Evolutionary conservation across 2,797 vertebrate species (phyloP).

Genomic region (Apodemus agrarius): DNA sequence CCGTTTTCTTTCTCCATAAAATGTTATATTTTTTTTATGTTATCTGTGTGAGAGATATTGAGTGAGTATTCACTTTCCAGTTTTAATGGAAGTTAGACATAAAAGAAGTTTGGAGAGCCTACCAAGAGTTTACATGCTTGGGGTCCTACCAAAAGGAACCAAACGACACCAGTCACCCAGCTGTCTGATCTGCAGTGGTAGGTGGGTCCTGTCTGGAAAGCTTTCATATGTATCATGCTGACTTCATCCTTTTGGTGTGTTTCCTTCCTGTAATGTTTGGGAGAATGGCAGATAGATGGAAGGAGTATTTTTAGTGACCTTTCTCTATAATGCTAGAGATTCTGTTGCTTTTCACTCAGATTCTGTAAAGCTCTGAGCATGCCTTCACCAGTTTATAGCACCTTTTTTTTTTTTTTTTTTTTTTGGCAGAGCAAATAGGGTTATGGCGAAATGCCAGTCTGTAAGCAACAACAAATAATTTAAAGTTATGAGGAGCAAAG

Average conservation of each 20-base stretch:
- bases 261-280: neutral
- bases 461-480: constrained; percentile 5
- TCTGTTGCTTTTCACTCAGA: neutral
- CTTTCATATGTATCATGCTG: neutral
- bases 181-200: neutral
- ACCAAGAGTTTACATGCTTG: neutral
- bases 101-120: neutral
- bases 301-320: neutral
- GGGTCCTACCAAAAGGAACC: neutral
- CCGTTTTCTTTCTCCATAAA: neutral
- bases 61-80: neutral
- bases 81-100: neutral
- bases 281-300: neutral
- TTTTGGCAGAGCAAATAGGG: neutral
- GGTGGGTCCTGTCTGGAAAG: neutral
- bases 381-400: neutral
- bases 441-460: neutral
- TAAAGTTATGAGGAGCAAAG: neutral
- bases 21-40: neutral
- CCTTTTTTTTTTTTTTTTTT: neutral
- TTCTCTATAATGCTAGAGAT: neutral
- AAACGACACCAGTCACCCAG: neutral
- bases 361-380: neutral
- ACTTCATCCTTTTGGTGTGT: neutral
- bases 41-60: neutral